A percentile compares a stretch with the other conserved stretches of the same genome.
phyloP scores from a whole-genome alignment of 2,797 vertebrate genomes.

The Sebastiscus tertius region DNA sequence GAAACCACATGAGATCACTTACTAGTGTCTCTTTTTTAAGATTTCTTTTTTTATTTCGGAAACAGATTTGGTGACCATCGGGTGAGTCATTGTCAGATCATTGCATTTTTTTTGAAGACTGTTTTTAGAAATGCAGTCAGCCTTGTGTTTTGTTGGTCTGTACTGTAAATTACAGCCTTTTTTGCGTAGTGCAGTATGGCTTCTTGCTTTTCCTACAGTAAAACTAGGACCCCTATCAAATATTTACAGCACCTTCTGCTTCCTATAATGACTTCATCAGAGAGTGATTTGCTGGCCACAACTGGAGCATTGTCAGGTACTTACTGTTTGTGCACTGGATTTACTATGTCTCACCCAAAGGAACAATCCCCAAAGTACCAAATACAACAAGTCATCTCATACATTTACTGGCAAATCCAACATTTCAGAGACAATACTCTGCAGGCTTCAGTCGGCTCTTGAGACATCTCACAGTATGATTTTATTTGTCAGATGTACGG shows the following conservation, averaged over 20 bases:
- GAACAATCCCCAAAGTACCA: constrained; percentile 1
- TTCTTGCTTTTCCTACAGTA: constrained; percentile 1
- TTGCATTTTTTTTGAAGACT: background rate
- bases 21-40: constrained; percentile 32
- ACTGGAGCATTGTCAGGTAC: constrained; percentile 30
- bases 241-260: constrained; percentile 21
- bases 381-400: constrained; percentile 6
- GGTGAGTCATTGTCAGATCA: constrained; percentile 52
- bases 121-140: constrained; percentile 29
- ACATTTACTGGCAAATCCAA: constrained; percentile 3
- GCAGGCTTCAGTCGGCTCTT: constrained; percentile 27
- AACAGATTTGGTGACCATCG: constrained; percentile 43
- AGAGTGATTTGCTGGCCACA: constrained; percentile 31
- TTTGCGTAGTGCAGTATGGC: background rate
- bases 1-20: constrained; percentile 64
- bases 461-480: constrained; percentile 50
- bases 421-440: constrained; percentile 26
- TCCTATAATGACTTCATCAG: constrained; percentile 50
- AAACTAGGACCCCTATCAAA: constrained; percentile 8
- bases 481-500: constrained; percentile 68
- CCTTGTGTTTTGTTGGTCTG: background rate
- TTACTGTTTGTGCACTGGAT: constrained; percentile 25
- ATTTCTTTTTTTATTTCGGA: constrained; percentile 26
- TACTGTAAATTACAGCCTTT: constrained; percentile 9
- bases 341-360: constrained; percentile 24